These are phyloP conservation scores for Galerucella calmariensis DNA, from an alignment of 2,888 invertebrate species.

Conservation along the genomic window DNA sequence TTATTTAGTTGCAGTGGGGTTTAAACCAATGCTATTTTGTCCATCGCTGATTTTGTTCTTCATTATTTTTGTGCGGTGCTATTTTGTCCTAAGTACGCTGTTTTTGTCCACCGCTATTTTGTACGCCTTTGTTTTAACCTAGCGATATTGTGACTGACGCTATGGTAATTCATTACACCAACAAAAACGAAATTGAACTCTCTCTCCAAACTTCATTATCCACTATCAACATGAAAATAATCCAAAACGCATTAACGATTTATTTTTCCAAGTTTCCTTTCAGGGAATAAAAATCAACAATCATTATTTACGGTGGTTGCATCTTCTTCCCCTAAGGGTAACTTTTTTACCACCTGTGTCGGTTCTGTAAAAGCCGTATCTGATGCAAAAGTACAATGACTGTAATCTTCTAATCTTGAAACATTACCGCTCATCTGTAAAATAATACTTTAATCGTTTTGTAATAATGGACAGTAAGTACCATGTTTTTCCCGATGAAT, in stretches of 20 bases:
- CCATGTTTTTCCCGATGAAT: neutral
- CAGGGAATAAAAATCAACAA: constrained; percentile 18
- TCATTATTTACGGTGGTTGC: constrained; percentile 37
- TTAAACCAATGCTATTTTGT: too few relatives aligned
- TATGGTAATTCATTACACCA: too few relatives aligned
- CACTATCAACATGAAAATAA: neutral
- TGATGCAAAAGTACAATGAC: constrained; percentile 43
- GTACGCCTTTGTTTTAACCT: too few relatives aligned
- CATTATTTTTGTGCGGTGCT: too few relatives aligned
- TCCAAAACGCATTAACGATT: neutral
- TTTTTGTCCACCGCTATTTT: too few relatives aligned
- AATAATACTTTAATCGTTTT: constrained; percentile 53
- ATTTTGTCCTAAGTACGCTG: too few relatives aligned
- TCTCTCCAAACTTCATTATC: neutral
- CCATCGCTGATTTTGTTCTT: too few relatives aligned
- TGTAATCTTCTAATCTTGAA: constrained; percentile 50
- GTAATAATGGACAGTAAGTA: constrained; percentile 39
- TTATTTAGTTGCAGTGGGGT: too few relatives aligned
- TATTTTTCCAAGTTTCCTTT: neutral
- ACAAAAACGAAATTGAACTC: too few relatives aligned
- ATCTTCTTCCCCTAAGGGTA: constrained; percentile 26
- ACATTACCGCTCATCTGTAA: constrained; percentile 46
- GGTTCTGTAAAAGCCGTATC: constrained; percentile 38
- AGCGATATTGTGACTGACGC: too few relatives aligned
- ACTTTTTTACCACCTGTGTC: constrained; percentile 43